These are phyloP conservation scores for Antheraea assamensis DNA, from an alignment of 2,888 invertebrate species.

Conservation along the genomic window DNA sequence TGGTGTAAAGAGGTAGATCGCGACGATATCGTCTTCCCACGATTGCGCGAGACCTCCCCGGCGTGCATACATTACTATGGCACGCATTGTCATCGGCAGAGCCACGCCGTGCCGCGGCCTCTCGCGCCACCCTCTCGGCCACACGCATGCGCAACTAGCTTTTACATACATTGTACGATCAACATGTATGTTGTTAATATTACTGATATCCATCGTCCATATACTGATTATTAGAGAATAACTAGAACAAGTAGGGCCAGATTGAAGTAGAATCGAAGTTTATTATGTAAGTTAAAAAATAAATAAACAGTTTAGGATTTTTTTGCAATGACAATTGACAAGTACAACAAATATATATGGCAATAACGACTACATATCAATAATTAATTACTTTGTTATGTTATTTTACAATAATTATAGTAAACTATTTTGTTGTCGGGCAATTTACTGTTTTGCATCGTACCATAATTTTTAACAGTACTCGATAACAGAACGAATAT, in stretches of 20 bases:
- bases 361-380: too few species aligned
- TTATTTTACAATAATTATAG: too few species aligned
- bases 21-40: constrained; percentile 68
- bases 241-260: background rate
- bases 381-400: too few species aligned
- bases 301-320: too few species aligned
- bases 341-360: too few species aligned
- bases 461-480: too few species aligned
- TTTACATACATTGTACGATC: background rate
- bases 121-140: constrained; percentile 39
- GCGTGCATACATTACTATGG: constrained; percentile 75
- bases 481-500: too few species aligned
- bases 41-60: constrained; percentile 70
- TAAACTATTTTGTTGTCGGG: too few species aligned
- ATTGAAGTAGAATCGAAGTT: background rate
- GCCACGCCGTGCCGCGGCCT: constrained; percentile 38
- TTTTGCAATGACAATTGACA: too few species aligned
- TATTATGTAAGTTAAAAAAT: too few species aligned
- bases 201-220: background rate
- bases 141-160: constrained; percentile 37
- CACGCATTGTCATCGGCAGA: constrained; percentile 57
- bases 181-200: constrained; percentile 9
- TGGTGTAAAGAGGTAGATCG: constrained; percentile 27
- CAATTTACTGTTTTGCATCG: too few species aligned
- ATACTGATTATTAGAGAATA: background rate